Base-by-base conservation (phyloP, 2,113 vertebrate genomes). In the Amphilophus citrinellus region DNA sequence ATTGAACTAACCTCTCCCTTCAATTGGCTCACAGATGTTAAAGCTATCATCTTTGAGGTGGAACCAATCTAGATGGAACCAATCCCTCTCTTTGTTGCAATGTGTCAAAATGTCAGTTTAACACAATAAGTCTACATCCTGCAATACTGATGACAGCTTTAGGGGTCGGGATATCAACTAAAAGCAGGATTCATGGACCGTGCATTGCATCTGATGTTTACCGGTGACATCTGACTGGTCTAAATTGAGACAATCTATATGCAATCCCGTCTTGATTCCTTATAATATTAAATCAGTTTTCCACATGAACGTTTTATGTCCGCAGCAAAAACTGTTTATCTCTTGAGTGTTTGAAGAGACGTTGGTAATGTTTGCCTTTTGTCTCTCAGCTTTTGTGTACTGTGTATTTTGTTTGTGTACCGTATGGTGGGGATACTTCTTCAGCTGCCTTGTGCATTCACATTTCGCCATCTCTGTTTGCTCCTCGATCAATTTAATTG, bases 401-500 rank as follows among this genome's bases (percentile, higher is more conserved):
- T 78, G 42, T 77, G 58, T 22, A 5, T 77, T 68, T 59, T 81
- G 37, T 75, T 75, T 87, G 82, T 84, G 63, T 37, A 24, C 17
- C 30, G 22, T 50, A 80, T 42, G 50, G 57, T 30, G 15, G 24
- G 42, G 50, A 59, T 39, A 61, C 35, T 73, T 53, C 56, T 62
- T 11, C 76, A 4, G 18, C 22, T 20, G 32, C 30, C n/a, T 35
- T 8, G 11, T 37, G 59, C 57, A n/a, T 82, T 79, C 79, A 61
- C 47, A 22, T 82, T 58, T 56, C 22, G 18, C 63, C 24, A 9
- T 77, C 56, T 83, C 24, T 15, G 59, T 80, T 85, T 65, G 66
- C 81, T 77, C n/a, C 9, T 18, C 10, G 7, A 84, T 88, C 24
- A 6, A 85, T 92, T 84, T 86, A 87, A 89, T 88, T 88, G 79